phyloP scores from a whole-genome alignment of 2,888 invertebrate species.

The Meloe dianella region DNA sequence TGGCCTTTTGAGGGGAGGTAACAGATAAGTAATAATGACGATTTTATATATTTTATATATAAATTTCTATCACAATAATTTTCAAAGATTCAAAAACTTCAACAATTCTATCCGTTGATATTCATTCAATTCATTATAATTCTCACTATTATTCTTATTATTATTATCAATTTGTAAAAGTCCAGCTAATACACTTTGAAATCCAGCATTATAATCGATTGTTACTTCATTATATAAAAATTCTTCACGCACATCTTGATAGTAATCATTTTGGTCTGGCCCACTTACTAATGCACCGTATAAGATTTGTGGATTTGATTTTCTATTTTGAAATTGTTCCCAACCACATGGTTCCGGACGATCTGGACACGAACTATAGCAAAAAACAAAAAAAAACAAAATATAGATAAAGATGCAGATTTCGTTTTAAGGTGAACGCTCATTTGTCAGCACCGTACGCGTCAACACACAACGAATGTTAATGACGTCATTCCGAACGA shows the following conservation, averaged over 20 bases:
- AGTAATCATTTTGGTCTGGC: conserved; percentile 63
- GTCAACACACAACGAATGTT: too few species aligned
- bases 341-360: conserved; percentile 61
- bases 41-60: background rate
- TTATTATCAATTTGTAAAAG: conserved; percentile 51
- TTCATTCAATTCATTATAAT: conserved; percentile 13
- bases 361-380: conserved; percentile 62
- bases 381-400: background rate
- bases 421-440: too few species aligned
- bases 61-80: conserved; percentile 10
- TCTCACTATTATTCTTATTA: conserved; percentile 19
- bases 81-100: conserved; percentile 12
- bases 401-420: background rate
- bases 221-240: conserved; percentile 65
- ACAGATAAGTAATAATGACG: background rate
- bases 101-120: conserved; percentile 12
- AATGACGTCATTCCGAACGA: too few species aligned
- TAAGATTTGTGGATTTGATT: conserved; percentile 63
- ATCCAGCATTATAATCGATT: conserved; percentile 65
- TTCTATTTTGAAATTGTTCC: conserved; percentile 57
- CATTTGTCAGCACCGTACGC: too few species aligned
- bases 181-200: conserved; percentile 63
- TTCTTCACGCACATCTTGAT: conserved; percentile 62
- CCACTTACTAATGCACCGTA: conserved; percentile 66
- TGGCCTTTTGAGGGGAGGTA: conserved; percentile 19